These are phyloP conservation scores for Corticium candelabrum DNA, from an alignment of 37 sponge, comb jelly and placozoan species.

Conservation along the genomic window DNA sequence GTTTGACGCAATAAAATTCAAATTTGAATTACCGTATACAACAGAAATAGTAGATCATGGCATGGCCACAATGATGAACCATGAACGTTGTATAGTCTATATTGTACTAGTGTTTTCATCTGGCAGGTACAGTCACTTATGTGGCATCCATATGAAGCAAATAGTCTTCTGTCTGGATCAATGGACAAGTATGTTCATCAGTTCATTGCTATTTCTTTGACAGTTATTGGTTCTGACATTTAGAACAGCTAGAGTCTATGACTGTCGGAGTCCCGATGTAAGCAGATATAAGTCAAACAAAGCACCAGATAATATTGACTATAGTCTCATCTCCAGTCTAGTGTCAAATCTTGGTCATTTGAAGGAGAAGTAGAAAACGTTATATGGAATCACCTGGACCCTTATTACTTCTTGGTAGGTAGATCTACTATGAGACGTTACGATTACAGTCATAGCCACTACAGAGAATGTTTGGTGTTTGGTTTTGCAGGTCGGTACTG, in stretches of 20 bases:
- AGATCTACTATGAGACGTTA: no score
- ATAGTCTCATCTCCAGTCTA: background rate
- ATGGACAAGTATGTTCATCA: slow-evolving; percentile 10
- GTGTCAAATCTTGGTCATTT: slow-evolving; percentile 52
- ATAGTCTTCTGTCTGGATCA: slow-evolving; percentile 15
- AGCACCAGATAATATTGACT: no score
- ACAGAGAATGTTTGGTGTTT: no score
- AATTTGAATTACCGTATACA: no score
- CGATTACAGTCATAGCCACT: no score
- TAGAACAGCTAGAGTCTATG: background rate
- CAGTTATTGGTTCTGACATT: background rate
- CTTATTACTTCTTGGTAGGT: slow-evolving; percentile 63
- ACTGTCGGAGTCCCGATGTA: background rate
- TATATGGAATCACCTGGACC: slow-evolving; percentile 75
- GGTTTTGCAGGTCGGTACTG: background rate
- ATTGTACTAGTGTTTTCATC: background rate
- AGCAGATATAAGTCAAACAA: no score
- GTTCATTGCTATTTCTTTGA: background rate
- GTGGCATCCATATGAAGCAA: slow-evolving; percentile 28
- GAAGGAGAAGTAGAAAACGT: slow-evolving; percentile 83
- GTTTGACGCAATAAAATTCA: no score
- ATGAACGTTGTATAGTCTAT: no score
- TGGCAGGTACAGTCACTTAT: slow-evolving; percentile 29
- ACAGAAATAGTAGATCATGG: no score
- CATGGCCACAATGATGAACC: no score